These are phyloP conservation scores for Melinopterus prodromus DNA, from an alignment of 2,888 invertebrate genomes.

Conservation along the genomic window DNA sequence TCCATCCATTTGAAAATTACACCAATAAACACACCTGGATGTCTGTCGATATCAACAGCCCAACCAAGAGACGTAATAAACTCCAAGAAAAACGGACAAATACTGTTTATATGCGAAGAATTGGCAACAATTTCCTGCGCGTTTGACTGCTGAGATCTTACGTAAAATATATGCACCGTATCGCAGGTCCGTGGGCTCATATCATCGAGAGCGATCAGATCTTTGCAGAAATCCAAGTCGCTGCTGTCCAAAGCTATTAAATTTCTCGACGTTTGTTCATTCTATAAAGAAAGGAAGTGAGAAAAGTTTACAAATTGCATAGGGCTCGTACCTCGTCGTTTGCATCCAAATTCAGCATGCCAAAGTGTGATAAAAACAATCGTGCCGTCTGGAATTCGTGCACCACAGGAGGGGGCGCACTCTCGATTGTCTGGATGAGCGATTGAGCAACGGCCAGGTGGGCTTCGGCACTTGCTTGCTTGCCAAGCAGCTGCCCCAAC, in stretches of 20 bases:
- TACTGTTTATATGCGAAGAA: slow-evolving; percentile 62
- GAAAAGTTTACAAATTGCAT: neutral
- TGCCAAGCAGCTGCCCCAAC: slow-evolving; percentile 76
- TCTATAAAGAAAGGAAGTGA: slow-evolving; percentile 27
- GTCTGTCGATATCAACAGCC: slow-evolving; percentile 84
- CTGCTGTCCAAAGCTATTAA: slow-evolving; percentile 77
- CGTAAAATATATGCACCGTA: slow-evolving; percentile 95
- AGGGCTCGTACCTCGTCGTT: slow-evolving; percentile 57
- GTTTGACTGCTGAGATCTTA: slow-evolving; percentile 82
- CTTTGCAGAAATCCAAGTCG: slow-evolving; percentile 75
- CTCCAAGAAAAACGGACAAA: slow-evolving; percentile 65
- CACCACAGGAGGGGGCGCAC: slow-evolving; percentile 80
- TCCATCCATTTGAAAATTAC: neutral
- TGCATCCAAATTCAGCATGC: slow-evolving; percentile 76
- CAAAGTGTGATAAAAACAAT: slow-evolving; percentile 94
- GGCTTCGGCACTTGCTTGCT: slow-evolving; percentile 66
- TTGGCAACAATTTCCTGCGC: slow-evolving; percentile 84
- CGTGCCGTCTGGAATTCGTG: slow-evolving; percentile 96
- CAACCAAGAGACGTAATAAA: slow-evolving; percentile 82
- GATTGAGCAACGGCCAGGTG: slow-evolving; percentile 50
- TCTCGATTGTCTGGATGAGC: slow-evolving; percentile 72
- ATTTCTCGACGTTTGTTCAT: slow-evolving; percentile 54
- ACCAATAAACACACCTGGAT: slow-evolving; percentile 70
- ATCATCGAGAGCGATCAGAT: slow-evolving; percentile 84
- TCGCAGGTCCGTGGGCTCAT: slow-evolving; percentile 88